Evolutionary conservation across 1,140 invertebrate species (phyloP).

Genomic region (Panonychus citri): DNA sequence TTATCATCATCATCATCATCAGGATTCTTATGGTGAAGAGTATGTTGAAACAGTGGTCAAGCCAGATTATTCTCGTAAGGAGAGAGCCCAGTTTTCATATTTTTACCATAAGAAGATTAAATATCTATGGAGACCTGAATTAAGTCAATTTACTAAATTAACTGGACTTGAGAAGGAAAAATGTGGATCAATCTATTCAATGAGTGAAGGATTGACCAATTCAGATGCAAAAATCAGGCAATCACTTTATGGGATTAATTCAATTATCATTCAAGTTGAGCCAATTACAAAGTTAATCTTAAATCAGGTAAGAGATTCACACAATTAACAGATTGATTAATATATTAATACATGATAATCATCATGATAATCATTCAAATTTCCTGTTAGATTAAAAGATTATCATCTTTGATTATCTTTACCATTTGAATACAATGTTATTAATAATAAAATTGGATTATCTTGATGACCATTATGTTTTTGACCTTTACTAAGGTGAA

Average conservation of each 20-base stretch:
- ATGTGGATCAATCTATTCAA: conserved; percentile 14
- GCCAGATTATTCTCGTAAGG: background rate
- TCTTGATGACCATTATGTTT: too few relatives aligned
- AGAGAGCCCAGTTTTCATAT: conserved; percentile 9
- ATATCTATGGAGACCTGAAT: conserved; percentile 20
- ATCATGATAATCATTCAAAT: too few relatives aligned
- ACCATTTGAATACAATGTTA: too few relatives aligned
- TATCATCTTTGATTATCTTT: too few relatives aligned
- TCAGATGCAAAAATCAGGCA: conserved; percentile 11
- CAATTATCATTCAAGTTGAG: conserved; percentile 18
- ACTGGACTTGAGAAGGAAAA: conserved; percentile 13
- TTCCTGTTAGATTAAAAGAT: too few relatives aligned
- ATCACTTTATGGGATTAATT: conserved; percentile 17
- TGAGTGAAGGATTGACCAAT: conserved; percentile 13
- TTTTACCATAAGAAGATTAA: conserved; percentile 23
- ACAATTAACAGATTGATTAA: too few relatives aligned
- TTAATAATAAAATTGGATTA: too few relatives aligned
- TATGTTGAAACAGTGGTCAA: conserved; percentile 11
- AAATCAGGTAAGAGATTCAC: conserved; percentile 17
- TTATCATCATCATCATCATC: too few relatives aligned
- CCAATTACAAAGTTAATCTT: conserved; percentile 17
- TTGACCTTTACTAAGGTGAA: too few relatives aligned
- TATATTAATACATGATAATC: too few relatives aligned
- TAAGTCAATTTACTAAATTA: conserved; percentile 17
- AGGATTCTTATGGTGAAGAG: conserved; percentile 12